phyloP scores from a whole-genome alignment of 2,888 invertebrate genomes.

The Hydropsyche betteni region DNA sequence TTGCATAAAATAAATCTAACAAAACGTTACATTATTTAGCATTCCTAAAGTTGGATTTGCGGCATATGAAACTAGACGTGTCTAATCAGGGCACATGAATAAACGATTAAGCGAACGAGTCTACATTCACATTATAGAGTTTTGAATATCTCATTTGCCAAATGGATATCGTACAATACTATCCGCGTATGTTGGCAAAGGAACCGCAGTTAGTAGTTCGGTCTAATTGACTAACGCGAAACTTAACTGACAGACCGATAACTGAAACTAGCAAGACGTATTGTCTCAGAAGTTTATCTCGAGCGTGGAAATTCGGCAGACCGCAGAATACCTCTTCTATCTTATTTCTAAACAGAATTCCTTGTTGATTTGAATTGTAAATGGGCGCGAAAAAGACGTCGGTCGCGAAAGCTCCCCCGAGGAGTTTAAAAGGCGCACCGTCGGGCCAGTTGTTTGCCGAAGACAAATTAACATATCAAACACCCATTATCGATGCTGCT shows the following conservation, averaged over 20 bases:
- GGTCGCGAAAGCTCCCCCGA: background rate
- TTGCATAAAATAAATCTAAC: no score
- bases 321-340: no score
- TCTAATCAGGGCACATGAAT: constrained; percentile 7
- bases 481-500: constrained; percentile 27
- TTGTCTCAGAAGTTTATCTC: background rate
- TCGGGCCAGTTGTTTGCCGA: constrained; percentile 18
- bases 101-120: background rate
- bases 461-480: constrained; percentile 35
- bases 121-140: constrained; percentile 4
- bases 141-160: constrained; percentile 17
- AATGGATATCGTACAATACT: constrained; percentile 6
- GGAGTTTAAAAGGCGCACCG: constrained; percentile 9
- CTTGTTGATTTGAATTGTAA: constrained; percentile 32
- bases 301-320: no score
- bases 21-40: no score
- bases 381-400: constrained; percentile 12
- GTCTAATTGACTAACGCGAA: constrained; percentile 15
- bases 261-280: background rate
- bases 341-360: constrained; percentile 26
- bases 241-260: constrained; percentile 5
- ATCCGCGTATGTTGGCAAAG: background rate
- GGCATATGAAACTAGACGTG: background rate
- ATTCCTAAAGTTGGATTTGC: no score
- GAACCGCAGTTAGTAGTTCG: no score